Conservation (phyloP, 2,797 vertebrate genomes). For the Crocodylus rhombifer region DNA sequence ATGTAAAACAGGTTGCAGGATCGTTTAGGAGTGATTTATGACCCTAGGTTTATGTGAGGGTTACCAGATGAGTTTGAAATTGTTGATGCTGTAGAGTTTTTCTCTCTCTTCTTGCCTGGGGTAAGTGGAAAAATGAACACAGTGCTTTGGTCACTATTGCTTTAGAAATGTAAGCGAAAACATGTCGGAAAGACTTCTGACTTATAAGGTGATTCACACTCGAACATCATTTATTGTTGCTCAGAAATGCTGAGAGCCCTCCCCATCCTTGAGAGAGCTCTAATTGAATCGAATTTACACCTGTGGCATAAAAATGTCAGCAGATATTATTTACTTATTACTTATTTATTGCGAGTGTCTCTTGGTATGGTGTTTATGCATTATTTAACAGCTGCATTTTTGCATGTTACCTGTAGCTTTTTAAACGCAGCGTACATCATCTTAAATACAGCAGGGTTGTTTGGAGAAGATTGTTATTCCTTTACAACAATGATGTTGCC, state of each 20-base stretch:
- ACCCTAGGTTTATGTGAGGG: neutral
- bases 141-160: neutral
- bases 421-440: fast-evolving
- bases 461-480: neutral
- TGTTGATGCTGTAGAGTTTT: neutral
- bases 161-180: neutral
- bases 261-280: neutral
- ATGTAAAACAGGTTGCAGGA: neutral
- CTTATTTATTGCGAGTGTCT: neutral
- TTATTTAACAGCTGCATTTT: neutral
- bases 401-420: neutral
- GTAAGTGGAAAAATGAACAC: neutral
- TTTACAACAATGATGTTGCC: fast-evolving
- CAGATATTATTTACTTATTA: neutral
- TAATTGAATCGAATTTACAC: slow-evolving; percentile 27
- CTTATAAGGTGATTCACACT: neutral
- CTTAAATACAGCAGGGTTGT: neutral
- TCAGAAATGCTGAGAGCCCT: neutral
- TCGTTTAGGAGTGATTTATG: fast-evolving
- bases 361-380: fast-evolving
- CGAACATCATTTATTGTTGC: neutral
- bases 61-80: fast-evolving
- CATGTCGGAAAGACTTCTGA: neutral
- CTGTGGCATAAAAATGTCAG: neutral
- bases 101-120: too few species aligned